Evolutionary conservation across 2,888 invertebrate species (phyloP), one percentile per base, ranked within the genome.

Genomic region (Platycheirus rosarum): DNA sequence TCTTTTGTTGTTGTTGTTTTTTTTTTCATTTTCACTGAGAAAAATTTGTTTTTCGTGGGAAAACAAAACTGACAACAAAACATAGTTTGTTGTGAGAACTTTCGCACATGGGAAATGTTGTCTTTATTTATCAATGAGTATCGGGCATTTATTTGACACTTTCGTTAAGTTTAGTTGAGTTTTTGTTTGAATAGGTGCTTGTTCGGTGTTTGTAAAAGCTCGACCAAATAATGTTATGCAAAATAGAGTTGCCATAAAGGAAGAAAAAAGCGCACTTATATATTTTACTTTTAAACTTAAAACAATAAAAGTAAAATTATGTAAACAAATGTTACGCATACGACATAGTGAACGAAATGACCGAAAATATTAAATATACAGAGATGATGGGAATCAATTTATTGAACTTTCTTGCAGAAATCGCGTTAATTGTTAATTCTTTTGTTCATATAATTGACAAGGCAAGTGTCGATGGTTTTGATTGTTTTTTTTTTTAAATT

Each of bases 111-210:
- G 80, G 37, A 71, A 60, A 62, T 53, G 53, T 71, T 71, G 63
- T 70, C 69, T 40, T 75, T 80, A 75, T 80, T 80, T 80, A 80
- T 80, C 80, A 80, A 80, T 80, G 75, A 80, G 53, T 46, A 62
- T n/a, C n/a, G 40, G 23, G 16, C 29, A 60, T 66, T 66, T 70
- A 80, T 55, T 75, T 76, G 80, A 80, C 76, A 76, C 46, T 80
- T 80, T 80, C 70, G 76, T 80, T 42, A 20, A 53, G 60, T 75
- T 70, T 65, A 70, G 69, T 44, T 23, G 6, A 23, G 6, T 18
- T 35, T 42, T 51, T 18, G 29, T 44, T 20, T 4, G 23, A 23
- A 23, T n/a, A n/a, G n/a, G n/a, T n/a, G n/a, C 23, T 53, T n/a
- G 23, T 11, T 51, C 44, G 2, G 8, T 55, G 40, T 51, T 69